phyloP scores from a whole-genome alignment of 2,888 invertebrate species.

The Drosophila aldrichi region DNA sequence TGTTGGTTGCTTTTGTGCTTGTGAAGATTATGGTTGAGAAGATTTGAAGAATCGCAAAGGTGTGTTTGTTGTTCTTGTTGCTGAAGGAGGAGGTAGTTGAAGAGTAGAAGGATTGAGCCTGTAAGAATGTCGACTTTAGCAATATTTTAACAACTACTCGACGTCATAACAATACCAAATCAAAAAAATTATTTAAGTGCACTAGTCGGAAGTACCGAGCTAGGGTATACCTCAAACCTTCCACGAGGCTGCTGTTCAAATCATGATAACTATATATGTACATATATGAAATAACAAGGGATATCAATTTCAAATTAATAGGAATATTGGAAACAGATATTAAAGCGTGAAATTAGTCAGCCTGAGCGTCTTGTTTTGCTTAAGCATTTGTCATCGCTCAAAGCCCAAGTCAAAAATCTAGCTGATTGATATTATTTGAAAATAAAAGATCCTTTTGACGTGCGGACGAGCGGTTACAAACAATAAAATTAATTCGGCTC shows the following conservation, averaged over 20 bases:
- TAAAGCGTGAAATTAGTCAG: background rate
- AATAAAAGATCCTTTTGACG: no score
- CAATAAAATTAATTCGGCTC: background rate
- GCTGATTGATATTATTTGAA: background rate
- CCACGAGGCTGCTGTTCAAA: no score
- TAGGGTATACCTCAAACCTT: background rate
- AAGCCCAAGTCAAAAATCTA: no score
- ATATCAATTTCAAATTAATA: background rate
- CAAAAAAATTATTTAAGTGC: background rate
- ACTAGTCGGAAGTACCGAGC: background rate
- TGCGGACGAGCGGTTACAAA: background rate
- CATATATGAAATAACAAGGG: background rate
- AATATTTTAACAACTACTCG: background rate
- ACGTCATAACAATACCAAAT: background rate
- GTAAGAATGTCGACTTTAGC: slow-evolving; percentile 5
- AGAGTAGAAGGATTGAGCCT: slow-evolving; percentile 6
- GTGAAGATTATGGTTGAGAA: slow-evolving; percentile 4
- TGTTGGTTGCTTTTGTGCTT: slow-evolving; percentile 2
- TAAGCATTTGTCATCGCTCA: background rate
- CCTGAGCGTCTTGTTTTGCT: background rate
- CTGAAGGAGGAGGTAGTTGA: background rate
- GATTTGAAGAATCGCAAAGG: background rate
- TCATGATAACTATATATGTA: no score
- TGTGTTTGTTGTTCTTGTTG: slow-evolving; percentile 3
- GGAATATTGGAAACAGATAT: background rate